Evolutionary conservation across 2,888 invertebrate species (phyloP), one percentile per base, ranked within the genome.

Genomic region (Nomada hirtipes): DNA sequence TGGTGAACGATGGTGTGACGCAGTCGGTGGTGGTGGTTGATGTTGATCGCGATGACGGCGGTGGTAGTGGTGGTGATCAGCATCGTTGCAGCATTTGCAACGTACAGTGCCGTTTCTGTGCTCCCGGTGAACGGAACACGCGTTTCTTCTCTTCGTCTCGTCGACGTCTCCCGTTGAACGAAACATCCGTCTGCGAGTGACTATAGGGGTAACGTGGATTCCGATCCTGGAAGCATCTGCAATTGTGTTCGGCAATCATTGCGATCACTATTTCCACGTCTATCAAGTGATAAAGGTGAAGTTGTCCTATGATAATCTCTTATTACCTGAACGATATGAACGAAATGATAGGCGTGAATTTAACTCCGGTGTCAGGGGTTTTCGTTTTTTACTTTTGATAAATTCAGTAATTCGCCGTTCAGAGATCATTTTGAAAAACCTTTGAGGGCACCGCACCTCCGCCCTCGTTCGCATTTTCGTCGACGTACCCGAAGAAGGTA

Each of bases 101-200:
- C 87, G 85, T 80, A 88, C 91, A 91, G 92, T 92, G 89, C 90
- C 88, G 90, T 90, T 91, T 90, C 89, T 89, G 89, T 90, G 83
- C 89, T 89, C 85, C 86, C 83, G 83, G 83, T 86, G 91, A 87
- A 86, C 90, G 90, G 90, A 83, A 80, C 88, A 57, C 85, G 78
- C 82, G 79, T 81, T 76, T 50, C 53, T 74, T 44, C 68, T 69
- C 71, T 71, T 64, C 55, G 20, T 23, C 63, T 13, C 60, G 59
- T 15, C 44, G 29, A 55, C 10, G 13, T 23, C 44, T 55, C 63
- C n/a, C 36, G 7, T 26, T 26, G 26, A 4, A 20, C 52, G n/a
- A 13, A 20, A 20, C n/a, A 4, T 15, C 52, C 20, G 29, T 61
- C 20, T 53, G 15, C 26, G 15, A 47, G 47, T 47, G 47, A 47